Conservation (phyloP, 2,113 vertebrate genomes). For the Urocynchramus pylzowi region DNA sequence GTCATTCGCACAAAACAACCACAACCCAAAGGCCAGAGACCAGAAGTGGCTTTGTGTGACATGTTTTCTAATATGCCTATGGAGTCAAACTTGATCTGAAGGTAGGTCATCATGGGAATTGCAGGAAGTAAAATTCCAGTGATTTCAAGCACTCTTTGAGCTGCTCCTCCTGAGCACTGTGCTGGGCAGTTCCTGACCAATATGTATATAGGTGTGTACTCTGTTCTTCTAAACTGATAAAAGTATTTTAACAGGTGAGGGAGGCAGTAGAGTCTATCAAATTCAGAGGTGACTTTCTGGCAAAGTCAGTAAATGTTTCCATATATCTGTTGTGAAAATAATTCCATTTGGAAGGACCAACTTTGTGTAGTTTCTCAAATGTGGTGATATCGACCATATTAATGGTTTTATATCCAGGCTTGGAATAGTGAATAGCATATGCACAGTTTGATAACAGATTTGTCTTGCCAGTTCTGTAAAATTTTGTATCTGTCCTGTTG, state of each 20-base stretch:
- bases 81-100: neutral
- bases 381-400: neutral
- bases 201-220: neutral
- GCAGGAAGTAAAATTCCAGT: neutral
- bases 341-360: neutral
- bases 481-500: neutral
- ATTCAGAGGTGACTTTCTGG: neutral
- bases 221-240: neutral
- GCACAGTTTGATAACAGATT: neutral
- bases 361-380: neutral
- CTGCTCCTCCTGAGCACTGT: neutral
- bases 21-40: neutral
- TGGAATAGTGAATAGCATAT: neutral
- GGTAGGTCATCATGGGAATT: neutral
- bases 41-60: neutral
- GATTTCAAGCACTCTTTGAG: neutral
- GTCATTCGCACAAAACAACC: neutral
- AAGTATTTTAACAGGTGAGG: neutral
- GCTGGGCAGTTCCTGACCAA: neutral
- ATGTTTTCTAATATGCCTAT: neutral
- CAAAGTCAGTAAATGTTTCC: neutral
- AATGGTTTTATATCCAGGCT: neutral
- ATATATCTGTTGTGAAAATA: neutral
- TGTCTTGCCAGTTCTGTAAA: slow-evolving; percentile 42
- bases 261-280: neutral